These are phyloP conservation scores for Vidua macroura DNA, from an alignment of 2,113 vertebrate species.

Conservation along the genomic window DNA sequence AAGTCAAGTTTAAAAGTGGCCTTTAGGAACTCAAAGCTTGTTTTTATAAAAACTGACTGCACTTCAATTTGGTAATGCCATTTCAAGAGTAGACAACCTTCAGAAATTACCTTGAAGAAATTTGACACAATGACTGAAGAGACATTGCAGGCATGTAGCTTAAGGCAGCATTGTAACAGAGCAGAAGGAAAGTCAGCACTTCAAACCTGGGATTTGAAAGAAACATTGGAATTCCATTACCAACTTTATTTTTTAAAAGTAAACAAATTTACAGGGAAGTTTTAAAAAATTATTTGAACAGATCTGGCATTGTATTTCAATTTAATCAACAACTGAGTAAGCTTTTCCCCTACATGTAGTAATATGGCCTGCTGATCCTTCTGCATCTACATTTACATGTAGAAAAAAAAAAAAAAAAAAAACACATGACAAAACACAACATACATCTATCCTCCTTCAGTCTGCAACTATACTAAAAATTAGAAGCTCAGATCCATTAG, in stretches of 20 bases:
- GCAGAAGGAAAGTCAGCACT: conserved; percentile 93
- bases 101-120: conserved; percentile 90
- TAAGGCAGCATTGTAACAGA: conserved; percentile 94
- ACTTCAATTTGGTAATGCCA: neutral
- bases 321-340: neutral
- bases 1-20: neutral
- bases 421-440: neutral
- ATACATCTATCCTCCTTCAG: neutral
- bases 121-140: conserved; percentile 92
- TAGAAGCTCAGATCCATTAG: neutral
- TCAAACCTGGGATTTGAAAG: conserved; percentile 84
- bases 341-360: neutral
- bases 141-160: conserved; percentile 90
- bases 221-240: neutral
- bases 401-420: neutral
- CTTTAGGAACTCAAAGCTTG: neutral
- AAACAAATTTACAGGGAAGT: neutral
- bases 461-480: neutral
- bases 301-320: neutral
- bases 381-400: accelerated
- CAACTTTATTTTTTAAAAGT: neutral
- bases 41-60: neutral
- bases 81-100: neutral
- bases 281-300: neutral
- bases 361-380: neutral